phyloP scores from a whole-genome alignment of 53 echinoderm and acorn worm species.

The Arbacia lixula region DNA sequence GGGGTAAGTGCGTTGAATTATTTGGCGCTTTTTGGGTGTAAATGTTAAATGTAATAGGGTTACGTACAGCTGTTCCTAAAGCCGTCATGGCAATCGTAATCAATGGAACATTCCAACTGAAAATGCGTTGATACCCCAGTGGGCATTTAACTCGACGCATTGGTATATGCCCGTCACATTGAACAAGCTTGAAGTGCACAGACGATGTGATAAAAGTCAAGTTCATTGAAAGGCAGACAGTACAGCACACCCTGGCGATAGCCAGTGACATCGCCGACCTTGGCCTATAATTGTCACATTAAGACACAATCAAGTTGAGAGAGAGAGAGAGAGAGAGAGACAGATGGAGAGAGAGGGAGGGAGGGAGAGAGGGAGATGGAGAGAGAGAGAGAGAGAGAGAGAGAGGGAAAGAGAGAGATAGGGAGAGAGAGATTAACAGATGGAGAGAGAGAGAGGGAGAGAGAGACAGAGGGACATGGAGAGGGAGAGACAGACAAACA shows the following conservation, averaged over 20 bases:
- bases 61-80: no score
- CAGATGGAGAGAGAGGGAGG: background rate
- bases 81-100: no score
- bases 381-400: background rate
- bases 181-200: no score
- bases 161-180: no score
- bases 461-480: background rate
- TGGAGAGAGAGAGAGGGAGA: background rate
- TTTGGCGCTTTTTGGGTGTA: no score
- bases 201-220: slow-evolving; percentile 31
- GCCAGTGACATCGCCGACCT: slow-evolving; percentile 2
- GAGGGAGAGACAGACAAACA: background rate
- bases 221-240: background rate
- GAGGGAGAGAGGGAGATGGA: background rate
- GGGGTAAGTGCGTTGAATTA: no score
- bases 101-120: no score
- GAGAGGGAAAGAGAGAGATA: background rate
- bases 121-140: no score
- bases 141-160: no score
- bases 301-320: background rate
- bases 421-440: background rate
- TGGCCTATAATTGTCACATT: slow-evolving; percentile 13
- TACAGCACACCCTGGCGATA: background rate
- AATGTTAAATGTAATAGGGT: no score
- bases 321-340: background rate